A percentile compares a stretch with the other conserved stretches of the same genome.
Evolutionary conservation across 2,113 vertebrate genomes (phyloP).

Genomic region (Thamnaconus septentrionalis): DNA sequence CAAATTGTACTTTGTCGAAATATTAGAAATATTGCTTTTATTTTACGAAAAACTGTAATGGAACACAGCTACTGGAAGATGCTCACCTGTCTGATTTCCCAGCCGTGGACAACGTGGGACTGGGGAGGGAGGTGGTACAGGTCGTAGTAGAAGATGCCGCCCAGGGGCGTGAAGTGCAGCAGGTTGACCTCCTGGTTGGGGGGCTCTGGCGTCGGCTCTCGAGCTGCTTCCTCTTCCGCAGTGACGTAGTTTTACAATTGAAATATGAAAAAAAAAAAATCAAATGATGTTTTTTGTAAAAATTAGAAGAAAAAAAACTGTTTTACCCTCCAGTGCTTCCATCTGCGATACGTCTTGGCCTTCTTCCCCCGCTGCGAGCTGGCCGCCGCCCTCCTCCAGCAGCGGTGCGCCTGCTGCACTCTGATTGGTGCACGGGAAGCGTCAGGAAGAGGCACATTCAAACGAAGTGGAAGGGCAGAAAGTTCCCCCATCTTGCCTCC

Average conservation of each 20-base stretch:
- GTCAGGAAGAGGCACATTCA: too few species aligned
- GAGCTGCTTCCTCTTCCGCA: constrained; percentile 43
- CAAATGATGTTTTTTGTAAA: background rate
- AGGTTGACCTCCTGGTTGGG: constrained; percentile 71
- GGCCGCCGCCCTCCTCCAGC: too few species aligned
- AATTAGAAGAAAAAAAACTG: background rate
- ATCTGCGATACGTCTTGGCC: constrained; percentile 52
- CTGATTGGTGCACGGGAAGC: constrained; percentile 31
- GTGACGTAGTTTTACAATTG: background rate
- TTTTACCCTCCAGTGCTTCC: constrained; percentile 39
- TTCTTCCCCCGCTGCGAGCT: background rate
- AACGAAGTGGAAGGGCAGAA: too few species aligned
- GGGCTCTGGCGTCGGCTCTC: fast-evolving
- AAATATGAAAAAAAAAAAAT: background rate
- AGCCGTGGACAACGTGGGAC: constrained; percentile 66
- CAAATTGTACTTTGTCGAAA: too few species aligned
- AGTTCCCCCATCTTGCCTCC: constrained; percentile 47
- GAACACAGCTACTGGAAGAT: background rate
- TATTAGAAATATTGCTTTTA: too few species aligned
- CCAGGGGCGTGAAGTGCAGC: constrained; percentile 76
- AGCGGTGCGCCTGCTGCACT: constrained; percentile 52
- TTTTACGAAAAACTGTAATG: too few species aligned
- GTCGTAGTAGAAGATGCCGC: constrained; percentile 84
- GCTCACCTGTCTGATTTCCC: constrained; percentile 84
- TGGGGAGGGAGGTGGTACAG: constrained; percentile 82